Evolutionary conservation across 2,888 invertebrate genomes (phyloP), one percentile per base, ranked within the genome.

Genomic region (Noctuana brunneofusca): DNA sequence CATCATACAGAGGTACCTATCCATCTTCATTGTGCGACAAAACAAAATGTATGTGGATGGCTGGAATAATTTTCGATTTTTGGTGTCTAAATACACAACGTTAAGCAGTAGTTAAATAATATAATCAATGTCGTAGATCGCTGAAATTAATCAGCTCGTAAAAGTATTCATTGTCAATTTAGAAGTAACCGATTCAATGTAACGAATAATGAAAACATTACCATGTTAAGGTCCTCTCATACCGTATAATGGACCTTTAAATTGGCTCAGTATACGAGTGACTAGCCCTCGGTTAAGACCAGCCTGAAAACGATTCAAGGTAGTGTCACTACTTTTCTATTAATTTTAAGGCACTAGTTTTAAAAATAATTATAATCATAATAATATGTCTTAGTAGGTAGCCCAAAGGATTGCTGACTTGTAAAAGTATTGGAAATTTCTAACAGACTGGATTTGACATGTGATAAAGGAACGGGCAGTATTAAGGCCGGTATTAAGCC

Each of bases 401-500:
- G 68, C 69, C 70, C 68, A 64, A 66, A 64, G 68, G 60, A 63
- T 65, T 41, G 67, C 58, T 32, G 65, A 64, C 63, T 67, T 58
- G 54, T 54, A 48, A 46, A 41, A 3, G 20, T 22, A 53, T 54
- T 22, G 65, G 54, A 66, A 64, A 63, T 64, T 63, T 57, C 35
- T 64, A 65, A 69, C 67, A 66, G 71, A 69, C 72, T 72, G 71
- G 63, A 62, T 62, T 68, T 57, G 52, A 64, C 65, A 65, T 69
- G 66, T 70, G 70, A 69, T 70, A 73, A 64, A 65, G 58, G 66
- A 69, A 76, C 71, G 69, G 75, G 69, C 83, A 85, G 87, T 83
- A 83, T 81, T 80, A 74, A 65, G 65, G 68, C 72, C 75, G 78
- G 78, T 86, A 87, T 86, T 84, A 70, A 60, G 66, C 58, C 66